phyloP scores from a whole-genome alignment of 2,113 vertebrate genomes.

The Ceyx cyanopectus region DNA sequence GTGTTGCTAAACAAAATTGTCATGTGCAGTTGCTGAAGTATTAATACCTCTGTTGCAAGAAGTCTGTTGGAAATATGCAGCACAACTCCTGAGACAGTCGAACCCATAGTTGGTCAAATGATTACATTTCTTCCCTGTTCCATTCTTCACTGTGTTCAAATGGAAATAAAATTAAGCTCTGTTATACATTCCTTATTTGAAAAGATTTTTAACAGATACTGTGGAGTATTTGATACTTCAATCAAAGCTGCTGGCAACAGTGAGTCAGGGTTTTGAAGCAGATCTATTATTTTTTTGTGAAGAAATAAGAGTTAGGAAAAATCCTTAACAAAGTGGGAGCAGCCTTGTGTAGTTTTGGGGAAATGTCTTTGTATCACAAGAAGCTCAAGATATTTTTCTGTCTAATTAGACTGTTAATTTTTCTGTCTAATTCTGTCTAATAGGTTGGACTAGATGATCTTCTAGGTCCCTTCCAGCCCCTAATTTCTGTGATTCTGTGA shows the following conservation, averaged over 20 bases:
- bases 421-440: too few relatives aligned
- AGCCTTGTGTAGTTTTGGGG: not conserved
- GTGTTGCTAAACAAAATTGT: not conserved
- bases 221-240: not conserved
- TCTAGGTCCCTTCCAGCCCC: too few relatives aligned
- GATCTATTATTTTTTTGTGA: not conserved
- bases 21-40: not conserved
- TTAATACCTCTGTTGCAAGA: not conserved
- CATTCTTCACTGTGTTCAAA: not conserved
- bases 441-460: too few relatives aligned
- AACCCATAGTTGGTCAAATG: not conserved
- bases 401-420: not conserved
- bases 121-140: not conserved
- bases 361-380: not conserved
- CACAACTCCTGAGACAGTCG: conserved; percentile 7
- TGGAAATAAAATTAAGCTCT: conserved; percentile 23
- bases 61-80: not conserved
- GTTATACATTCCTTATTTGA: not conserved
- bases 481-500: too few relatives aligned
- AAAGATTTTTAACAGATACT: not conserved
- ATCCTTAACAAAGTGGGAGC: not conserved
- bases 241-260: not conserved
- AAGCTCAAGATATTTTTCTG: not conserved
- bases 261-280: not conserved
- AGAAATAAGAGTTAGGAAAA: not conserved